Conservation (phyloP, 2,113 vertebrate species). For the Petaurus breviceps region DNA sequence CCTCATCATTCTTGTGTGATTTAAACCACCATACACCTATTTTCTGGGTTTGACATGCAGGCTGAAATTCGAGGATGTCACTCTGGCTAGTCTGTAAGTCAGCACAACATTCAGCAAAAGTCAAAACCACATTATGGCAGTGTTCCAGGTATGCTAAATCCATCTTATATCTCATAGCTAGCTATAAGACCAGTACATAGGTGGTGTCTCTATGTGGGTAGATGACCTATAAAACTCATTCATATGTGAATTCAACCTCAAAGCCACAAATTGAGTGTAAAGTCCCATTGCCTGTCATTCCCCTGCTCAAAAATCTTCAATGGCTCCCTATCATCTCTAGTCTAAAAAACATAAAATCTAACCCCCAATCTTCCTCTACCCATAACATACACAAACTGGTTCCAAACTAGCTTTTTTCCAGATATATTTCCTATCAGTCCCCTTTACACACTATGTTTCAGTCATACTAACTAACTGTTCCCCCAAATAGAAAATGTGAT, state of each 20-base stretch:
- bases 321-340: not conserved
- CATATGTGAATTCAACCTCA: not conserved
- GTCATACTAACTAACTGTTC: not conserved
- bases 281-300: not conserved
- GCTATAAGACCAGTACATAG: not conserved
- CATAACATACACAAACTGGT: not conserved
- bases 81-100: not conserved
- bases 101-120: not conserved
- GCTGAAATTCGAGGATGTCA: not conserved
- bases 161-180: not conserved
- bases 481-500: not conserved
- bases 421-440: not conserved
- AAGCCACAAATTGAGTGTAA: not conserved
- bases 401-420: not conserved
- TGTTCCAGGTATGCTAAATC: not conserved
- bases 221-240: not conserved
- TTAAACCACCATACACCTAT: not conserved
- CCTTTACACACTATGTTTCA: not conserved
- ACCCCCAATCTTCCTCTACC: not conserved
- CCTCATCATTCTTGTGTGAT: not conserved
- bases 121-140: not conserved
- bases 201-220: not conserved
- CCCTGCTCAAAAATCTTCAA: not conserved
- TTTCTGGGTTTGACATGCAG: not conserved
- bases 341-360: not conserved